phyloP scores from a whole-genome alignment of 2,797 vertebrate genomes.

The Yasuhikotakia modesta region DNA sequence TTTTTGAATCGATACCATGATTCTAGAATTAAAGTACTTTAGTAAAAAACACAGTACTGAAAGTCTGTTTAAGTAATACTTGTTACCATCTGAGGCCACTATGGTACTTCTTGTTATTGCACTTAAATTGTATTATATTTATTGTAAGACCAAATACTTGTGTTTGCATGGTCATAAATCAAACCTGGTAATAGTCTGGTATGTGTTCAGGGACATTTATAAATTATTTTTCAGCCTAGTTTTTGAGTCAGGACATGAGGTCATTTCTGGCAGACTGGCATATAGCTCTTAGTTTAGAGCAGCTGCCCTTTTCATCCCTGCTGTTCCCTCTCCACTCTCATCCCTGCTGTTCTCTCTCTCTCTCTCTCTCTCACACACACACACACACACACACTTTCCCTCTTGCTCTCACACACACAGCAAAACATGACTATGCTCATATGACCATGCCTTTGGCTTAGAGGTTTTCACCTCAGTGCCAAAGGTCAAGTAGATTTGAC shows the following conservation, averaged over 20 bases:
- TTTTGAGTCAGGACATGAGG: constrained; percentile 56
- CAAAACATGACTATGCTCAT: constrained; percentile 36
- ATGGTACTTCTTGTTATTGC: too few relatives aligned
- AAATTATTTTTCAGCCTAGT: constrained; percentile 53
- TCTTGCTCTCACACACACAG: not conserved
- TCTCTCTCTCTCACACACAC: constrained; percentile 31
- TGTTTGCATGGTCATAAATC: not conserved
- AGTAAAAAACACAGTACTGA: too few relatives aligned
- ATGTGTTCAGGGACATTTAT: constrained; percentile 42
- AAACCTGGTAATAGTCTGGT: constrained; percentile 20
- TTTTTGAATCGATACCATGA: too few relatives aligned
- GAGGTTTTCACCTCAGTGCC: constrained; percentile 52
- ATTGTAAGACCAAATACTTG: not conserved
- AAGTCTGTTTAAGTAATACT: too few relatives aligned
- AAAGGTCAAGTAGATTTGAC: constrained; percentile 61
- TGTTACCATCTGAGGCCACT: too few relatives aligned
- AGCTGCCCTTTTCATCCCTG: constrained; percentile 53
- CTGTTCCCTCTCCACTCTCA: constrained; percentile 37
- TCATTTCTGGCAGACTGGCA: constrained; percentile 59
- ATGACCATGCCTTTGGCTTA: constrained; percentile 41
- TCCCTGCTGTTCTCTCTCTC: constrained; percentile 43
- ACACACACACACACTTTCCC: not conserved
- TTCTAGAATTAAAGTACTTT: too few relatives aligned
- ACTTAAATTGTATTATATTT: not conserved
- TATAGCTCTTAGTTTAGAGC: constrained; percentile 50